phyloP scores from a whole-genome alignment of 2,113 vertebrate species.

The Sisor rabdophorus region DNA sequence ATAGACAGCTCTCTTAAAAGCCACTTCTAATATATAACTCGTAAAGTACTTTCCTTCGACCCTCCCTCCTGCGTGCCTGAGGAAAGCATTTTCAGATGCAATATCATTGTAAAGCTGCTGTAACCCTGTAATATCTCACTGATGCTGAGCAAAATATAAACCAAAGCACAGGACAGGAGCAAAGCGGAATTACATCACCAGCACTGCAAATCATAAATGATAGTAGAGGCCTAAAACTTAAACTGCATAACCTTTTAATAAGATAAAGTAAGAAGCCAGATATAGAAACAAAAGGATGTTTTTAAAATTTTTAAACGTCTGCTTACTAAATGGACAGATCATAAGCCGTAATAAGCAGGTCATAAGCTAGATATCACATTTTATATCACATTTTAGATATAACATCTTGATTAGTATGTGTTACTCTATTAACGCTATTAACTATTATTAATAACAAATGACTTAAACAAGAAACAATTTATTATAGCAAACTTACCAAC shows the following conservation, averaged over 20 bases:
- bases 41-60: constrained; percentile 3
- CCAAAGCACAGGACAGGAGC: not conserved
- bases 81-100: not conserved
- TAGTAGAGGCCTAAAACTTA: constrained; percentile 22
- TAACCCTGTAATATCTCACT: not conserved
- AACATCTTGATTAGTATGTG: too few relatives aligned
- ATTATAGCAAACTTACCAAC: constrained; percentile 83
- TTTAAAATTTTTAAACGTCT: not conserved
- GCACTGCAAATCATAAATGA: constrained; percentile 28
- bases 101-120: not conserved
- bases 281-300: not conserved
- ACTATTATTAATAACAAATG: not conserved
- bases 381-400: too few relatives aligned
- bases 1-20: constrained; percentile 25
- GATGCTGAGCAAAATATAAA: not conserved
- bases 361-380: too few relatives aligned
- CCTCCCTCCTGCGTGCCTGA: not conserved
- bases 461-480: constrained; percentile 17
- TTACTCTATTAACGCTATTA: too few relatives aligned
- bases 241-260: not conserved
- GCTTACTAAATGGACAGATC: not conserved
- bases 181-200: constrained; percentile 18
- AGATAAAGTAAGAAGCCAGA: not conserved
- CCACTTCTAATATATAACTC: constrained; percentile 21
- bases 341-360: too few relatives aligned